Evolutionary conservation across 2,797 vertebrate species (phyloP), one percentile per base, ranked within the genome.

Genomic region (Basileuterus tristriatus): DNA sequence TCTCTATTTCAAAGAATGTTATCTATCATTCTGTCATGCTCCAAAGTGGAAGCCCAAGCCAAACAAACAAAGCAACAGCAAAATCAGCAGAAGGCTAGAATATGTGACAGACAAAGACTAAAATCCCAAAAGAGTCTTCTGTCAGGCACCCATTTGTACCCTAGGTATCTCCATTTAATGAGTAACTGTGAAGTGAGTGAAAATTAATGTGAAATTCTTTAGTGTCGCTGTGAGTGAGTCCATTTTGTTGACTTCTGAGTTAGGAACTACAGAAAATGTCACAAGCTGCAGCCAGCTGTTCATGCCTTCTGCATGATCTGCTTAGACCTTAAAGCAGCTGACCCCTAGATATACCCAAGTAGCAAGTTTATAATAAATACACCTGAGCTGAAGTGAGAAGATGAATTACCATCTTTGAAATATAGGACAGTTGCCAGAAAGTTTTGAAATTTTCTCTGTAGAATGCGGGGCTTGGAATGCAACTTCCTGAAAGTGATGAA

Each of bases 171-270:
- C n/a, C 3, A 1, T 12, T 77, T 80, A 91, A 56, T 77, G 70
- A 70, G 49, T 58, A 87, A 17, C 41, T 53, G 32, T 47, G 50
- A 92, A 41, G n/a, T 50, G 49, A 80, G 20, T 50, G n/a, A 44
- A 60, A 12, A 8, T 11, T 55, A 44, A 60, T 41, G 26, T 77
- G 75, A 58, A 80, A 70, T 83, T 53, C 15, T 80, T 82, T 44
- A 53, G 17, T 1, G 8, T 68, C 0, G 0, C 27, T 80, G 20
- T 49, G 41, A 86, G 15, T 0, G 0, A 74, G 30, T 62, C 43
- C 36, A 5, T 64, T 95, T 82, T 65, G 15, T 56, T 44, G 26
- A 53, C 56, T 34, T 72, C 58, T 7, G 2, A 36, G 41, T 87
- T 62, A 50, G 47, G 68, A 75, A 36, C 60, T 74, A 30, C 26